A percentile compares a stretch with the other conserved stretches of the same genome.
Conservation (phyloP, 2,113 vertebrate species). For the Ibidorhyncha struthersii region DNA sequence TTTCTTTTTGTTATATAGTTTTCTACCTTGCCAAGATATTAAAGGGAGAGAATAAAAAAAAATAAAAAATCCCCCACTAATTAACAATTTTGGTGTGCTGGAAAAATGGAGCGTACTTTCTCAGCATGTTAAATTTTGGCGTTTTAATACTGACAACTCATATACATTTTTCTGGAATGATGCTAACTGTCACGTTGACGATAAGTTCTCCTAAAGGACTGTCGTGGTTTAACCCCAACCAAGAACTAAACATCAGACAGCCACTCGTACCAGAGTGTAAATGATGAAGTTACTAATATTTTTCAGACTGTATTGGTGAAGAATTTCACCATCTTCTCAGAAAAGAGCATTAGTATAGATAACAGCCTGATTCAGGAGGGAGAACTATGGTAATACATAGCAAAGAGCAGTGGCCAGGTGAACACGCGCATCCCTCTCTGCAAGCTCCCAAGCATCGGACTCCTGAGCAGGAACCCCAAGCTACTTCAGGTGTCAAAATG, state of each 20-base stretch:
- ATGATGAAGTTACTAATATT: background rate
- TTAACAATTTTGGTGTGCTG: background rate
- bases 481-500: background rate
- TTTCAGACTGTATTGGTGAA: background rate
- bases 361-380: background rate
- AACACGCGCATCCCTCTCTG: background rate
- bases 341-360: background rate
- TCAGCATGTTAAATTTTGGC: background rate
- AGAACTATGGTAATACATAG: background rate
- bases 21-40: background rate
- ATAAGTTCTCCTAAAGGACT: background rate
- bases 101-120: background rate
- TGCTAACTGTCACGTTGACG: background rate
- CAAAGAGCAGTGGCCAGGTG: background rate
- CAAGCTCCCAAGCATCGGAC: background rate
- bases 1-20: background rate
- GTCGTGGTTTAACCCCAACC: background rate
- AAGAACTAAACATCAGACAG: background rate
- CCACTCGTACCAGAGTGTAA: accelerated
- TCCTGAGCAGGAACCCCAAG: background rate
- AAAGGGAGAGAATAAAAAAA: background rate
- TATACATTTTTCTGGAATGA: background rate
- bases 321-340: background rate
- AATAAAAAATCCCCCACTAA: background rate
- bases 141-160: background rate